Conservation (phyloP, 2,888 invertebrate genomes). For the Leptura quadrifasciata region DNA sequence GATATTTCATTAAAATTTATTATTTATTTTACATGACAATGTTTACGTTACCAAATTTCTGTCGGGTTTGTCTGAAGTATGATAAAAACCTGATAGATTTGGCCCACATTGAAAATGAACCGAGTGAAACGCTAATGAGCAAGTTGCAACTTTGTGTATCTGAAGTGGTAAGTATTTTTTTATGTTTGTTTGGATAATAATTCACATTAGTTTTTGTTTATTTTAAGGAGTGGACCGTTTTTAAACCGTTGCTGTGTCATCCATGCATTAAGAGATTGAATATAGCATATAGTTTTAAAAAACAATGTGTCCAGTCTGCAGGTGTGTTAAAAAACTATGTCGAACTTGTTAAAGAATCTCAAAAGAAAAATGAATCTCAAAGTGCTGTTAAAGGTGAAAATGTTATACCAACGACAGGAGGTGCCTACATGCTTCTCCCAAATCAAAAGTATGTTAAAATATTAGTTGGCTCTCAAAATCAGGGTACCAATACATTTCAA, state of each 20-base stretch:
- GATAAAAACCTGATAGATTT: slow-evolving; percentile 70
- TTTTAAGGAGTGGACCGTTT: slow-evolving; percentile 68
- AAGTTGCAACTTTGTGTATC: slow-evolving; percentile 71
- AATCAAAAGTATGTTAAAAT: slow-evolving; percentile 69
- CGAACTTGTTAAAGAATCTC: slow-evolving; percentile 66
- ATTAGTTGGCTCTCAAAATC: slow-evolving; percentile 62
- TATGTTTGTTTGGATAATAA: slow-evolving; percentile 42
- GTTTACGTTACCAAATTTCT: slow-evolving; percentile 70
- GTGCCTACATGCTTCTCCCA: slow-evolving; percentile 66
- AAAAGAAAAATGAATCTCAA: slow-evolving; percentile 63
- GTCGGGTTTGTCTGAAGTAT: slow-evolving; percentile 71
- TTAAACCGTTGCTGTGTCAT: slow-evolving; percentile 69
- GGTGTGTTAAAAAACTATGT: slow-evolving; percentile 67
- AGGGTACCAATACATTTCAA: slow-evolving; percentile 64
- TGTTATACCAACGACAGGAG: slow-evolving; percentile 50
- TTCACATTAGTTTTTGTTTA: slow-evolving; percentile 44
- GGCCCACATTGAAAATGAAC: slow-evolving; percentile 69
- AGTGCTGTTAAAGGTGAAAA: slow-evolving; percentile 54
- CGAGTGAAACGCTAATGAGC: slow-evolving; percentile 67
- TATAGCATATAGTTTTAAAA: slow-evolving; percentile 70
- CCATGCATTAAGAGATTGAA: slow-evolving; percentile 69
- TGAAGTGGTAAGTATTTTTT: slow-evolving; percentile 70
- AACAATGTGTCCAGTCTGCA: slow-evolving; percentile 69
- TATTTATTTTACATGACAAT: slow-evolving; percentile 64
- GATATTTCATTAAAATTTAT: slow-evolving; percentile 54